Evolutionary conservation across 92 coral and sea anemone species (phyloP).

Genomic region (Bergia puertoricense): DNA sequence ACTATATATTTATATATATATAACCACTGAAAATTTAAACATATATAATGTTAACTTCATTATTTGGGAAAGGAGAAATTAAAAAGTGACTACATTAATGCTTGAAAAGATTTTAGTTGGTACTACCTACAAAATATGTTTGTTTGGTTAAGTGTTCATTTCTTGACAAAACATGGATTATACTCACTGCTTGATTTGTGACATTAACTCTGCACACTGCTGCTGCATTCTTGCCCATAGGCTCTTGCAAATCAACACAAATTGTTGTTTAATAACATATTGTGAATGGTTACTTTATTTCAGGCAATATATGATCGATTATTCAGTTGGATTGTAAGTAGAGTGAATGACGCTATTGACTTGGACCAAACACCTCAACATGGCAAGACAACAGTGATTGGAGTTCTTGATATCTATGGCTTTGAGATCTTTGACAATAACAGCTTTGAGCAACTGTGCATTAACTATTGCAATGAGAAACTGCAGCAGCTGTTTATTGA

Average conservation of each 20-base stretch:
- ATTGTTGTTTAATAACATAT: not conserved
- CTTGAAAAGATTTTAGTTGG: too few relatives aligned
- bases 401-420: conserved; percentile 98
- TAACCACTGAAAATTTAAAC: too few relatives aligned
- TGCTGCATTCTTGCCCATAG: too few relatives aligned
- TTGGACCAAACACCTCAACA: conserved; percentile 78
- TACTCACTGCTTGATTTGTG: too few relatives aligned
- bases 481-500: conserved; percentile 97
- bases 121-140: too few relatives aligned
- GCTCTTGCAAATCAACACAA: not conserved
- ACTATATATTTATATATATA: too few relatives aligned
- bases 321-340: conserved; percentile 92
- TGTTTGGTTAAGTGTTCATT: too few relatives aligned
- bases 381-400: conserved; percentile 94
- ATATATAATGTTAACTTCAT: too few relatives aligned
- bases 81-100: too few relatives aligned
- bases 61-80: too few relatives aligned
- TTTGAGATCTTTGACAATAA: conserved; percentile 91
- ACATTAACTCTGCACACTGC: too few relatives aligned
- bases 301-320: conserved; percentile 97
- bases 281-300: conserved; percentile 1
- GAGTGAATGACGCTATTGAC: conserved; percentile 86
- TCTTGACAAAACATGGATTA: too few relatives aligned
- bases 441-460: conserved; percentile 95
- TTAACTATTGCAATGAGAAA: conserved; percentile 96